Evolutionary conservation across 2,888 invertebrate genomes (phyloP).

Genomic region (Calameuta idolon): DNA sequence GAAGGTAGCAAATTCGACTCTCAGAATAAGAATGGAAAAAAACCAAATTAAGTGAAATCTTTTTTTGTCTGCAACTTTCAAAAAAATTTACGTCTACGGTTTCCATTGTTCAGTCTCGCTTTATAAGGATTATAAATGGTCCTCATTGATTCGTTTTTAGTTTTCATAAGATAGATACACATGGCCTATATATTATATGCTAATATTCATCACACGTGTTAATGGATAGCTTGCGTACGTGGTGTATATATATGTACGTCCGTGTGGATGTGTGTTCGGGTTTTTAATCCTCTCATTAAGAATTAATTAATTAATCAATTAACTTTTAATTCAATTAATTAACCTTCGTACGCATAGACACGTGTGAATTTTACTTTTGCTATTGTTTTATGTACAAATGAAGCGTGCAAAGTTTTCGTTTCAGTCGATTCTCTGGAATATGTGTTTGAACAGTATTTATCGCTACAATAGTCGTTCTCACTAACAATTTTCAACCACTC

Average conservation of each 20-base stretch:
- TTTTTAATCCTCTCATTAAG: background rate
- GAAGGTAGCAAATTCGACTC: background rate
- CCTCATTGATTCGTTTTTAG: background rate
- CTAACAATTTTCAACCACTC: background rate
- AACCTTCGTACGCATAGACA: background rate
- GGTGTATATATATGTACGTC: too few relatives aligned
- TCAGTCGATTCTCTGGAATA: background rate
- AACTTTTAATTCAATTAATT: too few relatives aligned
- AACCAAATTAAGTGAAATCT: background rate
- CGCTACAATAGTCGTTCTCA: background rate
- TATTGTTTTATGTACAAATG: background rate
- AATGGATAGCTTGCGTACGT: background rate
- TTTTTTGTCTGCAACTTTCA: background rate
- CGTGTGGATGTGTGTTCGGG: too few relatives aligned
- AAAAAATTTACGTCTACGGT: background rate
- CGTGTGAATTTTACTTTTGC: background rate
- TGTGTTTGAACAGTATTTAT: background rate
- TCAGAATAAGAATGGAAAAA: background rate
- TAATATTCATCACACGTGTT: too few relatives aligned
- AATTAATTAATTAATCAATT: background rate
- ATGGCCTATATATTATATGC: background rate
- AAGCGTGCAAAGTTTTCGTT: background rate
- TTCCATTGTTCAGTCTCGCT: background rate
- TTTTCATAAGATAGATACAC: background rate
- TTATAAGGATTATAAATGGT: background rate